phyloP scores from a whole-genome alignment of 1,140 invertebrate species.

The Drosophila pruinosa region DNA sequence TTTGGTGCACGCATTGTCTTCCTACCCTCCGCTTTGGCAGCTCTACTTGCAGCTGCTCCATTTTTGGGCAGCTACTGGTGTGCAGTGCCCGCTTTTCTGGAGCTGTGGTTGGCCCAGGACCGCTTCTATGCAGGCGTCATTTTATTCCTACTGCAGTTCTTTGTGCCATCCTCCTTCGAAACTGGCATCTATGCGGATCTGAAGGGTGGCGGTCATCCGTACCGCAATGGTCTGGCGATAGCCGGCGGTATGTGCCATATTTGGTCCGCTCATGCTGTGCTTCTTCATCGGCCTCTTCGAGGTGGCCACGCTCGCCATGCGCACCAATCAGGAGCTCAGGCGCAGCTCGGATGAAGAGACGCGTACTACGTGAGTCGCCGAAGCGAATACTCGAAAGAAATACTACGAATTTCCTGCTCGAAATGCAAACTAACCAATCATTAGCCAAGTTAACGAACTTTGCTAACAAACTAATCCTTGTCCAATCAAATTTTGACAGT shows the following conservation, averaged over 20 bases:
- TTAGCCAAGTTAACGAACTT: constrained; percentile 25
- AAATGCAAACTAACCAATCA: constrained; percentile 48
- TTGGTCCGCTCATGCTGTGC: constrained; percentile 97
- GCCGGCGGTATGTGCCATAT: constrained; percentile 99
- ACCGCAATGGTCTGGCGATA: constrained; percentile 97
- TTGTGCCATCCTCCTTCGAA: constrained; percentile 96
- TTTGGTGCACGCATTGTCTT: constrained; percentile 98
- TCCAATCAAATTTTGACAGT: not conserved
- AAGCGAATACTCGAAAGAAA: not conserved
- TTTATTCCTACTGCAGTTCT: constrained; percentile 91
- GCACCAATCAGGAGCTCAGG: constrained; percentile 66
- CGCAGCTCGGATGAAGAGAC: constrained; percentile 77
- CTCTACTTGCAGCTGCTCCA: constrained; percentile 96
- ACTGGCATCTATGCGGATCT: constrained; percentile 98
- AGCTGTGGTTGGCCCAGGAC: constrained; percentile 96
- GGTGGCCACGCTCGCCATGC: constrained; percentile 74
- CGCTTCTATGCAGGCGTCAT: constrained; percentile 89
- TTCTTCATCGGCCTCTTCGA: constrained; percentile 82
- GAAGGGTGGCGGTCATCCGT: constrained; percentile 98
- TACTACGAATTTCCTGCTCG: constrained; percentile 62
- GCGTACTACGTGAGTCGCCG: constrained; percentile 72
- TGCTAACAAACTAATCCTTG: constrained; percentile 21
- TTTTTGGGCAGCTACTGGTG: constrained; percentile 98
- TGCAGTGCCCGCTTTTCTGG: constrained; percentile 94
- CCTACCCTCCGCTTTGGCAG: constrained; percentile 96